phyloP scores from a whole-genome alignment of 2,797 vertebrate species.

The Mormyrops boulengeri region DNA sequence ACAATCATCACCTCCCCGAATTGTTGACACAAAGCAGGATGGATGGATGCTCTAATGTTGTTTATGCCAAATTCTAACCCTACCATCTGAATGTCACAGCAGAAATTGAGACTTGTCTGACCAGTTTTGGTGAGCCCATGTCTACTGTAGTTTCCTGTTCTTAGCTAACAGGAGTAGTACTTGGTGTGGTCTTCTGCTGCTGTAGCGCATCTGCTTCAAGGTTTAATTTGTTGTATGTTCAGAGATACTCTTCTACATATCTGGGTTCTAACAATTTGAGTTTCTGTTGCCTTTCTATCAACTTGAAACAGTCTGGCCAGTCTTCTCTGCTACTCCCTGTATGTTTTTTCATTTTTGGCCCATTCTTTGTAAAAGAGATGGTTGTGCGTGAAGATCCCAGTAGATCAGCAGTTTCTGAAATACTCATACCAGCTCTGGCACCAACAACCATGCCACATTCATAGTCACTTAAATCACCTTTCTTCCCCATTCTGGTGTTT shows the following conservation, averaged over 20 bases:
- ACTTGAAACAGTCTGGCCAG: neutral
- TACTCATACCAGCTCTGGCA: neutral
- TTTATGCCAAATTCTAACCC: constrained; percentile 30
- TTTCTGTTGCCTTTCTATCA: neutral
- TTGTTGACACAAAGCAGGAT: constrained; percentile 26
- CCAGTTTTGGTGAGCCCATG: neutral
- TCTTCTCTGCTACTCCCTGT: neutral
- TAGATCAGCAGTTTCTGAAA: neutral
- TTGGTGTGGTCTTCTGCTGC: neutral
- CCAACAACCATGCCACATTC: neutral
- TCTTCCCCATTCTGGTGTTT: neutral
- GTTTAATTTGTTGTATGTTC: neutral
- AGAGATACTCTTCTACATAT: neutral
- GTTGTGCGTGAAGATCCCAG: neutral
- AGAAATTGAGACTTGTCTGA: constrained; percentile 22
- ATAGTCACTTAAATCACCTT: neutral
- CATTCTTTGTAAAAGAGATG: neutral
- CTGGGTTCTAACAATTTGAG: neutral
- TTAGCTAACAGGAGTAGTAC: neutral
- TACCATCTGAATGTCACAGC: constrained; percentile 21
- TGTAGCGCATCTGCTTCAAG: neutral
- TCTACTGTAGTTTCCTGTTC: neutral
- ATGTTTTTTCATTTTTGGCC: neutral
- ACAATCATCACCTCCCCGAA: constrained; percentile 21
- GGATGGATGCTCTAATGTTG: constrained; percentile 28